A percentile compares a stretch with the other conserved stretches of the same genome.
phyloP scores from a whole-genome alignment of 2,797 vertebrate genomes.

The Megaceryle alcyon region DNA sequence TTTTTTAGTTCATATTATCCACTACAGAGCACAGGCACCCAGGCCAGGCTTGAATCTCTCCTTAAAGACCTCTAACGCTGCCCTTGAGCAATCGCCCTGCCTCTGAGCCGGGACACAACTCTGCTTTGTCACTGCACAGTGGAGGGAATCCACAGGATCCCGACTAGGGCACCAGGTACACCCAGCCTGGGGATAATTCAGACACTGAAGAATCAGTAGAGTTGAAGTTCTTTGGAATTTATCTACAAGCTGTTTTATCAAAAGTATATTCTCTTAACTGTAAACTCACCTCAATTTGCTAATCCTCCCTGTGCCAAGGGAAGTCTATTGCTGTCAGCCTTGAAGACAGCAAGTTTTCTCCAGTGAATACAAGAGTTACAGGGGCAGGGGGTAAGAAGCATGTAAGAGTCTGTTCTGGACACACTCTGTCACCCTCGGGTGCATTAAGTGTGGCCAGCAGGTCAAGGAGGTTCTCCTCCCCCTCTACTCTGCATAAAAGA shows the following conservation, averaged over 20 bases:
- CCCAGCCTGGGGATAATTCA: not conserved
- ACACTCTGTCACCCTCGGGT: not conserved
- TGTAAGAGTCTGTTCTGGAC: not conserved
- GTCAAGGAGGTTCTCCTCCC: too few species aligned
- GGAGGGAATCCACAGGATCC: not conserved
- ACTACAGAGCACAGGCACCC: not conserved
- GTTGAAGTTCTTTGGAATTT: not conserved
- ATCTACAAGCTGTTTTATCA: too few species aligned
- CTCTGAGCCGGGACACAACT: not conserved
- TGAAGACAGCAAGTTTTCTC: not conserved
- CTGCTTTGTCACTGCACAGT: not conserved
- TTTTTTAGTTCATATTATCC: not conserved
- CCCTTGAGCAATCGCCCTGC: not conserved
- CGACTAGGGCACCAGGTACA: not conserved
- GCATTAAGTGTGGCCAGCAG: too few species aligned
- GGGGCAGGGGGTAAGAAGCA: rapidly evolving
- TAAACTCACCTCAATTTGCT: not conserved
- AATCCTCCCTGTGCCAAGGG: not conserved
- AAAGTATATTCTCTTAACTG: not conserved
- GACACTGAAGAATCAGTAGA: not conserved
- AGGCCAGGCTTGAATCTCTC: not conserved
- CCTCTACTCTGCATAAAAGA: too few species aligned
- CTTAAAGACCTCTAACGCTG: not conserved
- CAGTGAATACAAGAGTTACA: rapidly evolving
- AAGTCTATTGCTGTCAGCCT: not conserved